These are phyloP conservation scores for Incurvaria masculella DNA, from an alignment of 2,888 invertebrate species.

Conservation along the genomic window DNA sequence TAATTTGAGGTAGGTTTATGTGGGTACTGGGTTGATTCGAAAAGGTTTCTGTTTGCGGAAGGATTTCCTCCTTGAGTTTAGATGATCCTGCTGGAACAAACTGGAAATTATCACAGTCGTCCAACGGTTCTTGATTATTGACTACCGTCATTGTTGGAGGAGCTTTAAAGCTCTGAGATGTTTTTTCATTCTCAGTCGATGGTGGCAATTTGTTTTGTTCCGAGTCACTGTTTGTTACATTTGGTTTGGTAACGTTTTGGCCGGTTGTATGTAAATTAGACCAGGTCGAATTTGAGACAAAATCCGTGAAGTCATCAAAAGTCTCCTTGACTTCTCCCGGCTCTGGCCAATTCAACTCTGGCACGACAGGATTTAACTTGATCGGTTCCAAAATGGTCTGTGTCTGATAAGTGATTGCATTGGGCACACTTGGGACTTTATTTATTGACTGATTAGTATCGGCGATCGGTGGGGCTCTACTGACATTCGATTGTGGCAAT, in stretches of 20 bases:
- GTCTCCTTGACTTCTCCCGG: constrained; percentile 48
- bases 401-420: constrained; percentile 25
- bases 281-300: constrained; percentile 31
- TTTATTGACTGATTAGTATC: no score
- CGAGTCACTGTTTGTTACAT: not conserved
- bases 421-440: no score
- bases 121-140: constrained; percentile 15
- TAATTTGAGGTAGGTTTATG: not conserved
- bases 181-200: constrained; percentile 20
- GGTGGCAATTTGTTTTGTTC: not conserved
- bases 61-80: not conserved
- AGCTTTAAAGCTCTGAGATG: no score
- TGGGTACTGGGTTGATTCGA: constrained; percentile 21
- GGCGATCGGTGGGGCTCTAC: no score
- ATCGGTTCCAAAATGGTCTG: constrained; percentile 40
- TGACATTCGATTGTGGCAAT: no score
- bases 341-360: constrained; percentile 50
- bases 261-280: constrained; percentile 2
- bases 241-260: not conserved
- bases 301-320: constrained; percentile 46
- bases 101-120: constrained; percentile 49
- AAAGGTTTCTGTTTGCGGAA: not conserved
- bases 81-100: constrained; percentile 23
- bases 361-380: constrained; percentile 38
- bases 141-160: constrained; percentile 5